Conservation (phyloP, 2,888 invertebrate species). For the Agrochola lota region DNA sequence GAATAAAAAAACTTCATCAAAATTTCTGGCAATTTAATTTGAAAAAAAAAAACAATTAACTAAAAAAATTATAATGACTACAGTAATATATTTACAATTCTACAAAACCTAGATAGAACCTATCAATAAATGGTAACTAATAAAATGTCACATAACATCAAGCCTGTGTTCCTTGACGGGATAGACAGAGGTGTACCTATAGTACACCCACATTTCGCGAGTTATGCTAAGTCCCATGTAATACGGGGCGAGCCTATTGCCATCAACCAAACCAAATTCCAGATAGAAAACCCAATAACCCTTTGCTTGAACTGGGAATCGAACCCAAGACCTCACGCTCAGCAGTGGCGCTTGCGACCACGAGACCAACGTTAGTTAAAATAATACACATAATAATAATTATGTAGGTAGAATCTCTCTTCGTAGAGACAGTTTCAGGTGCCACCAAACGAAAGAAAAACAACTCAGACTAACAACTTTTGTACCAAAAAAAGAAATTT, state of each 20-base stretch:
- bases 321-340: too few species aligned
- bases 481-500: neutral
- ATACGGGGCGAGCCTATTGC: too few species aligned
- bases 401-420: neutral
- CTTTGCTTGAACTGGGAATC: too few species aligned
- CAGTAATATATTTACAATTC: constrained; percentile 6
- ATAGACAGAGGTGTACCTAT: too few species aligned
- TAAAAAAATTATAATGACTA: neutral
- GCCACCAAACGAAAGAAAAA: neutral
- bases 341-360: too few species aligned
- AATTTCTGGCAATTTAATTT: constrained; percentile 19
- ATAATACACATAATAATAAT: constrained; percentile 3
- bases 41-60: constrained; percentile 1
- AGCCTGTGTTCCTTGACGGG: too few species aligned
- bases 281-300: too few species aligned
- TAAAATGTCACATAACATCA: neutral
- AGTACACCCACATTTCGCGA: too few species aligned
- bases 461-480: neutral
- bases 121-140: constrained; percentile 34
- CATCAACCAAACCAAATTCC: too few species aligned
- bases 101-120: constrained; percentile 4
- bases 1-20: neutral
- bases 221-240: too few species aligned
- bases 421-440: neutral
- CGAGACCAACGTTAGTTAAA: too few species aligned